phyloP scores from a whole-genome alignment of 1,140 invertebrate species.

The Venturia canescens region DNA sequence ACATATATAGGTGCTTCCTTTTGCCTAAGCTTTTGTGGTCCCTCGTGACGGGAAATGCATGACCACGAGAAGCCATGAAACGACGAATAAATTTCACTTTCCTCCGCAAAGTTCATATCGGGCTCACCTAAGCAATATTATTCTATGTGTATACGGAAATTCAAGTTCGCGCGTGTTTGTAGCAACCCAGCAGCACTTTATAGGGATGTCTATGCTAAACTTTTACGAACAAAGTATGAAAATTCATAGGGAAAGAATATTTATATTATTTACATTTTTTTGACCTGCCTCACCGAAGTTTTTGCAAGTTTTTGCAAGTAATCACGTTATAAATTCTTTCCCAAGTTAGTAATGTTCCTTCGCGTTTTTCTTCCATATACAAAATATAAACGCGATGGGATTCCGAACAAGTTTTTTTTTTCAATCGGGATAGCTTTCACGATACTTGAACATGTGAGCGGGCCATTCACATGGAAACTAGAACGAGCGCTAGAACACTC shows the following conservation, averaged over 20 bases:
- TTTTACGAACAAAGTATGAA: not conserved
- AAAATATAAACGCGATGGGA: too few species aligned
- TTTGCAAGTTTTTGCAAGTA: too few species aligned
- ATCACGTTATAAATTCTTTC: too few species aligned
- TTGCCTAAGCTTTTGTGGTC: conserved; percentile 3
- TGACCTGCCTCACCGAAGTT: too few species aligned
- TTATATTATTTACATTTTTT: too few species aligned
- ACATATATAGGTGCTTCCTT: not conserved
- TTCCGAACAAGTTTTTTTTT: too few species aligned
- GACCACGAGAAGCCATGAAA: conserved; percentile 8
- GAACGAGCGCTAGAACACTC: not conserved
- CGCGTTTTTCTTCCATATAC: too few species aligned
- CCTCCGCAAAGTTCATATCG: conserved; percentile 9
- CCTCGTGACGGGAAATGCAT: conserved; percentile 5
- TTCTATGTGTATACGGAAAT: not conserved
- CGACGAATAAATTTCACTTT: conserved; percentile 27
- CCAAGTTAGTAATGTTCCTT: too few species aligned
- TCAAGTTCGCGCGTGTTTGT: not conserved
- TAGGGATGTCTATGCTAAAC: not conserved
- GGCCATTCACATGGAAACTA: not conserved
- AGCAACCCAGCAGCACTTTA: not conserved
- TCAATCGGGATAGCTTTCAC: not conserved
- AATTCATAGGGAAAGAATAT: too few species aligned
- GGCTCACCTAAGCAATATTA: not conserved
- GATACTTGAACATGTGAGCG: not conserved